Percentiles rank a stretch among this genome's conserved stretches.
Conservation (phyloP, 2,797 vertebrate genomes). For the Anguilla megastoma region DNA sequence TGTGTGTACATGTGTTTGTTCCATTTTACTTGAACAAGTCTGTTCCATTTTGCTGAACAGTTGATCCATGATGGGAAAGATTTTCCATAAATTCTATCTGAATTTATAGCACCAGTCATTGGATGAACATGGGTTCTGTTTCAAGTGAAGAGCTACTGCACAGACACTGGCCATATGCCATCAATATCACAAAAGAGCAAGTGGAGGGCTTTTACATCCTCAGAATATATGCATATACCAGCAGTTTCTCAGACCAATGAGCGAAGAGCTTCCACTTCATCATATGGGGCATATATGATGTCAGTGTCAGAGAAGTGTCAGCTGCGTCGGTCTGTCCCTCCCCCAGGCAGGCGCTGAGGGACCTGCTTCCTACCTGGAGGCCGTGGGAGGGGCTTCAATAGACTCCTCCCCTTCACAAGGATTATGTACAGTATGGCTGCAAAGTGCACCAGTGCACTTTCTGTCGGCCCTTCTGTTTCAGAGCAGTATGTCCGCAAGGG, state of each 20-base stretch:
- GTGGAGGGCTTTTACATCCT: background rate
- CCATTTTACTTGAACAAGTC: slow-evolving; percentile 10
- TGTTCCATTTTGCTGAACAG: background rate
- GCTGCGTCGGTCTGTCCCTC: background rate
- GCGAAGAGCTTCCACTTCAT: background rate
- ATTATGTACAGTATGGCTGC: background rate
- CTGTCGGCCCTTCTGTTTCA: background rate
- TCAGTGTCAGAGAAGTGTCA: background rate
- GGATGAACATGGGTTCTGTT: background rate
- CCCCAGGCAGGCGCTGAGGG: background rate
- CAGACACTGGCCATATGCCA: background rate
- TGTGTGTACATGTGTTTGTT: background rate
- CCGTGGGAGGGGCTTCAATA: background rate
- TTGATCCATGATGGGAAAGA: slow-evolving; percentile 26
- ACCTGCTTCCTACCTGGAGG: too few relatives aligned
- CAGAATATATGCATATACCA: background rate
- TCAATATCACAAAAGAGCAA: background rate
- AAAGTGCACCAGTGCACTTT: background rate
- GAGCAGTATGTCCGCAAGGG: too few relatives aligned
- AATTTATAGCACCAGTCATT: slow-evolving; percentile 22
- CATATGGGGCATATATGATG: background rate
- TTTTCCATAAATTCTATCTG: slow-evolving; percentile 44
- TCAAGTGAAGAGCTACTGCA: background rate
- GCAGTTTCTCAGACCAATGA: background rate
- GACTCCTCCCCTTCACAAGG: background rate